phyloP scores from a whole-genome alignment of 92 coral and sea anemone species.

The Zoanthus gigantus region DNA sequence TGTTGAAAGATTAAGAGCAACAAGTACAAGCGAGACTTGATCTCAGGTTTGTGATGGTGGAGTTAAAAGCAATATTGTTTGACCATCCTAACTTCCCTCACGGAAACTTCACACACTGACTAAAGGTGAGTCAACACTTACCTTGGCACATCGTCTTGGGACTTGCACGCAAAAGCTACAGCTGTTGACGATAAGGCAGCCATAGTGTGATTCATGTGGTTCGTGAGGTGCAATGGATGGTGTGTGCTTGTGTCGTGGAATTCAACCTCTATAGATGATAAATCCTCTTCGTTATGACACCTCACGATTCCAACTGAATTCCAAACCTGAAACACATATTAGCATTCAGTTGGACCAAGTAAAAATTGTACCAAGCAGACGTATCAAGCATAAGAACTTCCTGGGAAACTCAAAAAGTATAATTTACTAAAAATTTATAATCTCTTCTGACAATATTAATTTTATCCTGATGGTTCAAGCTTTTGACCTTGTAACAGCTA shows the following conservation, averaged over 20 bases:
- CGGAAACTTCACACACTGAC: too few species aligned
- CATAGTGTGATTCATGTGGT: conserved; percentile 95
- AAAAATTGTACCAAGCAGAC: background rate
- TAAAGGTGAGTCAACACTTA: conserved; percentile 7
- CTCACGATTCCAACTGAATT: conserved; percentile 94
- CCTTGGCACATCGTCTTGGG: conserved; percentile 91
- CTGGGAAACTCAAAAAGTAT: too few species aligned
- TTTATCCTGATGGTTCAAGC: too few species aligned
- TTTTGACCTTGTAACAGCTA: too few species aligned
- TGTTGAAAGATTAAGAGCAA: too few species aligned
- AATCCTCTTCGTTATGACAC: conserved; percentile 93
- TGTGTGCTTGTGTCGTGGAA: conserved; percentile 95
- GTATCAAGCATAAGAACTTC: too few species aligned
- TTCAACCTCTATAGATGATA: conserved; percentile 95
- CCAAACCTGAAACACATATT: conserved; percentile 78
- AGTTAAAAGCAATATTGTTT: too few species aligned
- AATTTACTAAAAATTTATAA: too few species aligned
- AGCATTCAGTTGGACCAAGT: background rate
- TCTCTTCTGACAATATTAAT: too few species aligned
- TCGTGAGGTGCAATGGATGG: conserved; percentile 89
- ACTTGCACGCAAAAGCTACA: conserved; percentile 86
- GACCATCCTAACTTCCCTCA: too few species aligned
- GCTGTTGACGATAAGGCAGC: conserved; percentile 93
- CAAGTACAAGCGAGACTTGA: too few species aligned
- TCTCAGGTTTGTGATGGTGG: too few species aligned